Base-by-base conservation (phyloP, 2,888 invertebrate species). In the Stomorhina lunata region DNA sequence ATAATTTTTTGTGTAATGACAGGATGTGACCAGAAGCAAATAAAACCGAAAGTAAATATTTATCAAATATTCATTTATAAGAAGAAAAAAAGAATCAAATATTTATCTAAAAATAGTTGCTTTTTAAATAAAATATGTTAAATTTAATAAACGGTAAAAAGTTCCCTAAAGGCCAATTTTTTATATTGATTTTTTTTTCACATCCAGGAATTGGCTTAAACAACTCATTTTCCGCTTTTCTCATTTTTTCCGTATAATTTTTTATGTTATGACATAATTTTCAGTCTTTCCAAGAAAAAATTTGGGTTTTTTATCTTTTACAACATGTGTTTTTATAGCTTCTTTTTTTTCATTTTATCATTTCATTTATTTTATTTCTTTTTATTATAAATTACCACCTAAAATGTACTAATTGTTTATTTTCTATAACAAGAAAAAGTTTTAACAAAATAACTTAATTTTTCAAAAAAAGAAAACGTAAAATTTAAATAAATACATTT, bases 381-480 rank as follows among this genome's bases (percentile, higher is more conserved):
- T 40, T 6, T 55, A 48, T 55, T 55, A 10, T 66, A 65, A 65
- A 53, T 22, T 43, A 82, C 82, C 82, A 82, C 82, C 82, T 82
- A 82, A 82, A 82, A 79, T 12, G 53, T 75, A 82, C 81, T 79
- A 82, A 69, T 69, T 50, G n/a, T n/a, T n/a, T n/a, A n/a, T n/a
- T 40, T 34, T 66, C 40, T 80, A 50, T 66, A 34, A 61, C 20
- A 40, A 66, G 15, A 25, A 17, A 17, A 59, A 22, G 17, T 53
- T 59, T 59, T 20, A 59, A 25, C 17, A 15, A 29, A 79, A 57
- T n/a, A n/a, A n/a, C n/a, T n/a, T n/a, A n/a, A n/a, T n/a, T n/a
- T n/a, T n/a, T n/a, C 50, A 53, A n/a, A 32, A 57, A 40, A 45
- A 65, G 20, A 40, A 73, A 61, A 61, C 40, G 2, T 15, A 43